These are phyloP conservation scores for Dryas iulia DNA, from an alignment of 1,140 invertebrate genomes.

Conservation along the genomic window DNA sequence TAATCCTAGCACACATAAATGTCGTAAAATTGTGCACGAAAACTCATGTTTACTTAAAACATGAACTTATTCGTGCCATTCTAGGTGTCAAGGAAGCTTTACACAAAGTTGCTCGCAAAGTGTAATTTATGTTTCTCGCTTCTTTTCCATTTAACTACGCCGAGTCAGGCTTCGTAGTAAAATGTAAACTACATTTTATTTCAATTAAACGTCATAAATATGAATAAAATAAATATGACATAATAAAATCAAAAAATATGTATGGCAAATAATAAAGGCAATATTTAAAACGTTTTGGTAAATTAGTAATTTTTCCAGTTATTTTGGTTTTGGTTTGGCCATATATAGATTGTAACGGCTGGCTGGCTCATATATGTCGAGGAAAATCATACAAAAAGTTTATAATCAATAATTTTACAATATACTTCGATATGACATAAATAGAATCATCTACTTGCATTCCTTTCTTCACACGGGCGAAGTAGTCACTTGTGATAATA, in stretches of 20 bases:
- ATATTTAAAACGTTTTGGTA: no score
- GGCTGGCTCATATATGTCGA: not conserved
- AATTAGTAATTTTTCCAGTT: no score
- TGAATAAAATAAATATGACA: no score
- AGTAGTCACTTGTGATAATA: not conserved
- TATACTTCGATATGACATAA: not conserved
- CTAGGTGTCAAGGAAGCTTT: not conserved
- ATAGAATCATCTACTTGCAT: not conserved
- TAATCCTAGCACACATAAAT: not conserved
- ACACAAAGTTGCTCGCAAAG: not conserved
- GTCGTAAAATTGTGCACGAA: not conserved
- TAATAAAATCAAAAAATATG: no score
- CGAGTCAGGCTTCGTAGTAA: not conserved
- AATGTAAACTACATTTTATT: not conserved
- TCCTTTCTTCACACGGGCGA: not conserved
- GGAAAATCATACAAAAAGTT: not conserved
- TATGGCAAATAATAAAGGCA: no score
- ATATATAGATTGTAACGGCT: no score
- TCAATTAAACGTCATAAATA: not conserved
- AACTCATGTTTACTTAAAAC: not conserved
- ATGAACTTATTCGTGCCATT: not conserved
- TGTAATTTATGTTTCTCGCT: conserved; percentile 1
- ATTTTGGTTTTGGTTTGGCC: no score
- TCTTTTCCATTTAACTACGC: not conserved
- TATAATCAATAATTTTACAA: not conserved